Evolutionary conservation across 2,888 invertebrate species (phyloP), one percentile per base, ranked within the genome.

Genomic region (Capitulum mitella): DNA sequence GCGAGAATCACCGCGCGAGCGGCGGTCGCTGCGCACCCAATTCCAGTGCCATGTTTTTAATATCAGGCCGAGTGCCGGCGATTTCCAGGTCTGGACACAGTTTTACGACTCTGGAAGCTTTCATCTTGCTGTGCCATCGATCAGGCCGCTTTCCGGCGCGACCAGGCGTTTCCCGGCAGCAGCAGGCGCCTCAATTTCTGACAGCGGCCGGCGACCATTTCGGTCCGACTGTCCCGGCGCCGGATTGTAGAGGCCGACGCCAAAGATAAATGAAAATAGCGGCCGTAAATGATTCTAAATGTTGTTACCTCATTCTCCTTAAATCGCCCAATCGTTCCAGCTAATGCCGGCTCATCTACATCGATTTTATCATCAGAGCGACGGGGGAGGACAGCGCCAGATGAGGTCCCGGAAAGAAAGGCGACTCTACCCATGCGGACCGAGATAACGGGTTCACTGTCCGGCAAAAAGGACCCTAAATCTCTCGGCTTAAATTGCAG

Each of bases 291-390:
- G 70, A 70, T 70, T 70, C 70, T 70, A 70, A 70, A 70, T 70
- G 70, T 70, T 70, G 70, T 70, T 70, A 70, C 70, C 70, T 70
- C 70, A 70, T 70, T 70, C 70, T 26, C 26, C 37, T 70, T 70
- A 40, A 70, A 70, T 70, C 40, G 70, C 40, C 70, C 70, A 70
- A 70, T 70, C 70, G 70, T 70, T 70, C 40, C 40, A 70, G 70
- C 70, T 70, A 70, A 70, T 70, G 70, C 26, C 40, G 40, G 37
- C 70, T 70, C 70, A 70, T 70, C 70, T 70, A 70, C 70, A 70
- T 70, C 70, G 70, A 70, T 70, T 70, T 70, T 70, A 70, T 70
- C 70, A 70, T 70, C 70, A 70, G 70, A 40, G 70, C 70, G 40
- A 22, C 70, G 40, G 26, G 37, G 16, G 29, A 37, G 40, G 37